Evolutionary conservation across 23 tunicate genomes (phyloP).

Genomic region (Trididemnum miniatum): DNA sequence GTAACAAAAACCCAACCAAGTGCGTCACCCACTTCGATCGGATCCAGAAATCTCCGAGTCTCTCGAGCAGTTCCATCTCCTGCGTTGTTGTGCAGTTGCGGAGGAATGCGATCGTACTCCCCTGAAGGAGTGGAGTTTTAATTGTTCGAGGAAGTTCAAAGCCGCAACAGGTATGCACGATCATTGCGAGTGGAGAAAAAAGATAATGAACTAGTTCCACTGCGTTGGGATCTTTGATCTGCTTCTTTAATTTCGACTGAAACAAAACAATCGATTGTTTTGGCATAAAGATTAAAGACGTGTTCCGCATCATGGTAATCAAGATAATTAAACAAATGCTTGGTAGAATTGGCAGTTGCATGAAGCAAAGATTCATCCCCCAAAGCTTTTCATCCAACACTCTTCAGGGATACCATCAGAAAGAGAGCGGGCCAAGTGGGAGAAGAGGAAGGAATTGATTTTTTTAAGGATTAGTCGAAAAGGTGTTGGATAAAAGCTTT

Average conservation of each 20-base stretch:
- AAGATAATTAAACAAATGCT: no score
- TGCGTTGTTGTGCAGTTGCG: slow-evolving; percentile 50
- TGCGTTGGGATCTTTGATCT: slow-evolving; percentile 81
- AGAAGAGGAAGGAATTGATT: no score
- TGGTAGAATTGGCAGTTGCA: no score
- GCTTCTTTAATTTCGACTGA: slow-evolving; percentile 75
- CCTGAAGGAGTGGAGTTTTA: slow-evolving; percentile 57
- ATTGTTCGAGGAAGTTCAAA: slow-evolving; percentile 54
- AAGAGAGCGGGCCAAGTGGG: no score
- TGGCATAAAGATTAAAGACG: no score
- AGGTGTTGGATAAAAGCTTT: no score
- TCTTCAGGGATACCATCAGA: no score
- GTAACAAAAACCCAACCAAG: no score
- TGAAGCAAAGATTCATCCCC: no score
- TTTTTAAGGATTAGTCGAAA: no score
- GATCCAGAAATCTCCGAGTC: slow-evolving; percentile 82
- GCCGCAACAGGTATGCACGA: slow-evolving; percentile 63
- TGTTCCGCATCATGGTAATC: no score
- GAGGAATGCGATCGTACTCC: slow-evolving; percentile 64
- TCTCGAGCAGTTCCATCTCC: slow-evolving; percentile 45
- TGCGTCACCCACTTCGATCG: slow-evolving; percentile 42
- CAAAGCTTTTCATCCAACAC: no score
- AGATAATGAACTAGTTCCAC: slow-evolving; percentile 86
- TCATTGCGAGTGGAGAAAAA: slow-evolving; percentile 79
- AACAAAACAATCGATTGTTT: slow-evolving; percentile 9